Conservation (phyloP, 2,888 invertebrate species). For the Geophilus truncorum region DNA sequence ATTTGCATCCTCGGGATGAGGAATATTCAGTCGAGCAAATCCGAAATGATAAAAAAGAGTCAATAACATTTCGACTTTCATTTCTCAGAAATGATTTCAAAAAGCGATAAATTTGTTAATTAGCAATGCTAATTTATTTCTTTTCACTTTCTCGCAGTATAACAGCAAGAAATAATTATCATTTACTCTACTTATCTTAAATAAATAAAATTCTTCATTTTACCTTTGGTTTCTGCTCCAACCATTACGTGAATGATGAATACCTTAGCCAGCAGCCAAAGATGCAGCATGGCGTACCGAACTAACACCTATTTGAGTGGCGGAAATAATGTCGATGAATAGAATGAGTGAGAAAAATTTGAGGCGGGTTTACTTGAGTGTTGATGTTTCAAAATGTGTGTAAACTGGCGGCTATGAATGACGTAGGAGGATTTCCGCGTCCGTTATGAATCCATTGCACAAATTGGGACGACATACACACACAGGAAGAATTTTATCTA, state of each 20-base stretch:
- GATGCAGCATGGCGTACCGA: conserved; percentile 22
- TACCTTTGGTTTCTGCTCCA: background rate
- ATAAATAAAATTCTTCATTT: background rate
- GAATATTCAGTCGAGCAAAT: background rate
- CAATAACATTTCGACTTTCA: background rate
- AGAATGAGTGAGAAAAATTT: background rate
- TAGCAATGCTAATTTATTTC: background rate
- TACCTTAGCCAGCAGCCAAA: conserved; percentile 1
- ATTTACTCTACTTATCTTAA: background rate
- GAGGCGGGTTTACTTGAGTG: background rate
- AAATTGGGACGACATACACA: conserved; percentile 15
- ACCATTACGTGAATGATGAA: background rate
- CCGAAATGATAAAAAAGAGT: background rate
- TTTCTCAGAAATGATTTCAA: background rate
- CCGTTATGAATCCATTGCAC: background rate
- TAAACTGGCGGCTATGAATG: background rate
- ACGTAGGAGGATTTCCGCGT: conserved; percentile 2
- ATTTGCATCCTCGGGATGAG: background rate
- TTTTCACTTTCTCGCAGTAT: background rate
- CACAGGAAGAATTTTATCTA: background rate
- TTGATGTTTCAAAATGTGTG: background rate
- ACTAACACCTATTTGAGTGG: too few species aligned
- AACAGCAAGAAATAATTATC: background rate
- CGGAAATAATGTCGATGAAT: background rate
- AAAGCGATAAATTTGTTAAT: background rate